A percentile compares a stretch with the other conserved stretches of the same genome.
phyloP scores from a whole-genome alignment of 2,113 vertebrate genomes.

The Sceloporus tristichus region DNA sequence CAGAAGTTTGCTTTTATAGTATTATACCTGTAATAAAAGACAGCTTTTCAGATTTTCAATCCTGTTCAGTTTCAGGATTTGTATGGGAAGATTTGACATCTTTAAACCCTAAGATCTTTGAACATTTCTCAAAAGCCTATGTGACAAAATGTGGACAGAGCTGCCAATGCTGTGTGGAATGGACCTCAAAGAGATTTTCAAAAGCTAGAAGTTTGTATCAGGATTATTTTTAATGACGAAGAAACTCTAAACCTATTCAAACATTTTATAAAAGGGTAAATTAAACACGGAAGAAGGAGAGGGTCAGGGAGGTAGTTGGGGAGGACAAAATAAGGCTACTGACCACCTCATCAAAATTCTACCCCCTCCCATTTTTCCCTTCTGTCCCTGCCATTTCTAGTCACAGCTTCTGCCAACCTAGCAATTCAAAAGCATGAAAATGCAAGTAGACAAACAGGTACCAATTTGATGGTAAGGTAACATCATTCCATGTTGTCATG shows the following conservation, averaged over 20 bases:
- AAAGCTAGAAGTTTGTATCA: background rate
- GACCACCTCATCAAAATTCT: too few relatives aligned
- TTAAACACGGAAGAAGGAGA: too few relatives aligned
- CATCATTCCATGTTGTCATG: too few relatives aligned
- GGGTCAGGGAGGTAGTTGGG: too few relatives aligned
- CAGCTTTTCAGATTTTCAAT: background rate
- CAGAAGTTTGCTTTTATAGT: conserved; percentile 2
- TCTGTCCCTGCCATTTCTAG: too few relatives aligned
- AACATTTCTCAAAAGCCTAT: background rate
- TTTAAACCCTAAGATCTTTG: background rate
- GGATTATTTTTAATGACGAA: background rate
- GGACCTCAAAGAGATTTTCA: background rate
- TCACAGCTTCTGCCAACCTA: too few relatives aligned
- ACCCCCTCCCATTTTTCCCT: too few relatives aligned
- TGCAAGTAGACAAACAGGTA: too few relatives aligned
- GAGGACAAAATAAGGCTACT: too few relatives aligned
- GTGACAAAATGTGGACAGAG: background rate
- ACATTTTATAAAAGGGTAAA: too few relatives aligned
- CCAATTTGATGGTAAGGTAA: too few relatives aligned
- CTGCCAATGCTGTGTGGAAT: background rate
- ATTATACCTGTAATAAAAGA: conserved; percentile 11
- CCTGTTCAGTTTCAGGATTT: background rate
- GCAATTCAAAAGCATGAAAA: too few relatives aligned
- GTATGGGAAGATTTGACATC: background rate
- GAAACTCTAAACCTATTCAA: background rate